Evolutionary conservation across 2,113 vertebrate genomes (phyloP).

Genomic region (Glaucomys volans): DNA sequence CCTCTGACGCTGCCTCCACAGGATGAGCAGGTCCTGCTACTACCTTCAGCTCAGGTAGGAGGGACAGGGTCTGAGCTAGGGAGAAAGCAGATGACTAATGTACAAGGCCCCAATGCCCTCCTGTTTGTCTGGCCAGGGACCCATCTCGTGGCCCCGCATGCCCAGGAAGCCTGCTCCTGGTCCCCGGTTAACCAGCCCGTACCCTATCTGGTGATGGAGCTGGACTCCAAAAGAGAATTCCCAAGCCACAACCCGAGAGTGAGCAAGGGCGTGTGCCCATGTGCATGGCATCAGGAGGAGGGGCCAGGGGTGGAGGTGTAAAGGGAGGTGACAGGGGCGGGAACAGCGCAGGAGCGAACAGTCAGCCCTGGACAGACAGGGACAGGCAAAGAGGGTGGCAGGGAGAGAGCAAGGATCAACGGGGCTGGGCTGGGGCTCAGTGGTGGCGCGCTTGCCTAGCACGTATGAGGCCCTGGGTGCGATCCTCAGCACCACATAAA

Average conservation of each 20-base stretch:
- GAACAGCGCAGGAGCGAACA: conserved; percentile 22
- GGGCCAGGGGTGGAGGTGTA: neutral
- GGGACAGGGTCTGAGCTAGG: conserved; percentile 73
- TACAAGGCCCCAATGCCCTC: neutral
- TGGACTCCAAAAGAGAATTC: conserved; percentile 71
- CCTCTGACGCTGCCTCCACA: neutral
- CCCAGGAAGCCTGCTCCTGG: neutral
- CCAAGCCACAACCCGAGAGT: neutral
- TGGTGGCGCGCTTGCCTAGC: too few species aligned
- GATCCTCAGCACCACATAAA: too few species aligned
- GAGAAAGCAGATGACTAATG: neutral
- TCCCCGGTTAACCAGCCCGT: neutral
- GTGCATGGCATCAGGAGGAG: neutral
- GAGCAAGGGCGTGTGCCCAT: neutral
- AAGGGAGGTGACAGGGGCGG: neutral
- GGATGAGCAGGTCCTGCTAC: neutral
- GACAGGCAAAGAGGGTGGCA: too few species aligned
- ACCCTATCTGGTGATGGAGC: neutral
- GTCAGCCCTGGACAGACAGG: conserved; percentile 1
- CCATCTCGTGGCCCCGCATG: neutral
- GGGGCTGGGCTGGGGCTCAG: too few species aligned
- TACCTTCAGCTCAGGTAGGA: conserved; percentile 63
- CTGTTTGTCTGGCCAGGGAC: neutral
- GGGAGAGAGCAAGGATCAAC: conserved; percentile 54
- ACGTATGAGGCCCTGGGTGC: too few species aligned